Base-by-base conservation (phyloP, 2,113 vertebrate species). In the Cervus canadensis region DNA sequence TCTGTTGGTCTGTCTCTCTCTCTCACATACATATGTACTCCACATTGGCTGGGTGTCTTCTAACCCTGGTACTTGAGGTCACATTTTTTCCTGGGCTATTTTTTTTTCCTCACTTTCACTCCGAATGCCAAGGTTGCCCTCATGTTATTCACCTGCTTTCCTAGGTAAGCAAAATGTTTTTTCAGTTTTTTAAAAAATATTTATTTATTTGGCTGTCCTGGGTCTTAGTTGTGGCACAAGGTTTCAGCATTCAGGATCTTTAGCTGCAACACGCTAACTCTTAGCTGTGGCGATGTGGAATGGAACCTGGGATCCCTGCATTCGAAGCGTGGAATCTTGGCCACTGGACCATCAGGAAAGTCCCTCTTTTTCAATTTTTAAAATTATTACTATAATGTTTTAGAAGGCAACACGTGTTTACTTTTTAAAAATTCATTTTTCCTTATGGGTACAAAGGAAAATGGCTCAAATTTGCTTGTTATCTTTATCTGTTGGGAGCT, bases 101-200 rank as follows among this genome's bases (percentile, higher is more conserved):
- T 54, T 91, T 74, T 82, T 54, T 26, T 33, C 48, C 48, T 87
- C 17, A 23, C 3, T 71, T 64, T 93, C 26, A 50, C 15, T 16
- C 54, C 74, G 56, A 74, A 91, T 64, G 81, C 52, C 40, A 92
- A 84, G 43, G 5, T 6, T 59, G 13, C 15, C 16, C 17, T 94
- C 45, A 64, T 40, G 60, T 82, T 93, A 57, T 26, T 97, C 85
- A 50, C 26, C n/a, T 82, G 40, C 16, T 93, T 83, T 83, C 43
- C 71, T 87, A 78, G 48, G 36, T 17, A 96, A 57, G 45, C 86
- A 95, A 81, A 93, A 21, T 10, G 26, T 76, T 88, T 76, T 93
- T 36, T 28, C 59, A 92, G 13, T 62, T 94, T 71, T 71, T 23
- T 6, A 71, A 71, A 67, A 71, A 79, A 28, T 40, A 6, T 74